These are phyloP conservation scores for Calephelis virginiensis DNA, from an alignment of 1,140 invertebrate species.

Conservation along the genomic window DNA sequence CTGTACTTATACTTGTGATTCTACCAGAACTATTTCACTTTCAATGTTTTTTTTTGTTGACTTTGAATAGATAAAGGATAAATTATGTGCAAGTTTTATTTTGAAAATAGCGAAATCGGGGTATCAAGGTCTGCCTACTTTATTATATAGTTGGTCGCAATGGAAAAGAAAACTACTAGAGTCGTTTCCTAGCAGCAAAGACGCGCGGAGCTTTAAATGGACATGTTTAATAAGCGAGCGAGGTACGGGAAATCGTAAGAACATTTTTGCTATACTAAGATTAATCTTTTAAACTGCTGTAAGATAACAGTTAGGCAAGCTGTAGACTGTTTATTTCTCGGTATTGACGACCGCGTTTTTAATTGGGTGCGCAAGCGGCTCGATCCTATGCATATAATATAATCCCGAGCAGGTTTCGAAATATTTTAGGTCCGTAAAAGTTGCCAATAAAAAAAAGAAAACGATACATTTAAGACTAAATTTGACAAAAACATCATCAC, in stretches of 20 bases:
- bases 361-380: slow-evolving; percentile 26
- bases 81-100: no score
- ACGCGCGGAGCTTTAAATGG: not conserved
- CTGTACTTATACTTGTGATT: no score
- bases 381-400: slow-evolving; percentile 26
- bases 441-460: not conserved
- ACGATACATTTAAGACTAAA: not conserved
- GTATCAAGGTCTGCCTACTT: not conserved
- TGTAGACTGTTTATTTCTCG: no score
- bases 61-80: no score
- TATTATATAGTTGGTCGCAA: not conserved
- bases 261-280: no score
- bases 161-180: not conserved
- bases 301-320: no score
- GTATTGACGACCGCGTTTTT: no score
- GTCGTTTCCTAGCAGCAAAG: not conserved
- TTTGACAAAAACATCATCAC: not conserved
- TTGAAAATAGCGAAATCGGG: not conserved
- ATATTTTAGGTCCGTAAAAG: no score
- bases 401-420: slow-evolving; percentile 4
- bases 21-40: no score
- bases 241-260: no score
- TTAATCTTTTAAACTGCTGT: no score
- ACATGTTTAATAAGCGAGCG: not conserved
- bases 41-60: no score